A percentile compares a stretch with the other conserved stretches of the same genome.
Conservation (phyloP, 2,888 invertebrate genomes). For the Rhaphigaster nebulosa region DNA sequence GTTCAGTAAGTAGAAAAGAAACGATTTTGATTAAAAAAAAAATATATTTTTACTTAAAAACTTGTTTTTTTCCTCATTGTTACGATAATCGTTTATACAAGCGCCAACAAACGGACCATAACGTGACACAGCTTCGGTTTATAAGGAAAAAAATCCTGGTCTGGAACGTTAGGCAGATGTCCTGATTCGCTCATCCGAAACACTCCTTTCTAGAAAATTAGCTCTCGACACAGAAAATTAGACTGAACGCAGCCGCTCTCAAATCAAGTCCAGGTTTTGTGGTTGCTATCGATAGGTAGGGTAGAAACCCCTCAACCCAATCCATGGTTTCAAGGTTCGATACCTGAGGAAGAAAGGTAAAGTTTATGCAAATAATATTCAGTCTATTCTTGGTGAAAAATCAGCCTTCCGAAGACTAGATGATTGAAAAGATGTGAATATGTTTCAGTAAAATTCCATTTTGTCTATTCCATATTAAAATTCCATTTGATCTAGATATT, state of each 20-base stretch:
- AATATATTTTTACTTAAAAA: no score
- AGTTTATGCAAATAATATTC: not conserved
- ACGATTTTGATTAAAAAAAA: no score
- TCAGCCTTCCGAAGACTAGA: no score
- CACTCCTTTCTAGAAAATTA: slow-evolving; percentile 32
- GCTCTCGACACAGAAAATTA: not conserved
- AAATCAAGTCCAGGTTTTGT: not conserved
- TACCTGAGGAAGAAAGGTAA: not conserved
- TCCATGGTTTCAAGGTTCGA: not conserved
- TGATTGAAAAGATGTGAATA: no score
- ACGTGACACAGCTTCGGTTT: not conserved
- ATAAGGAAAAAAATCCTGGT: not conserved
- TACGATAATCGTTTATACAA: slow-evolving; percentile 7
- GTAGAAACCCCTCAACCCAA: not conserved
- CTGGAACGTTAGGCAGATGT: slow-evolving; percentile 42
- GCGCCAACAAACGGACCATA: slow-evolving; percentile 13
- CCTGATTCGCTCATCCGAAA: slow-evolving; percentile 31
- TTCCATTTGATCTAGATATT: no score
- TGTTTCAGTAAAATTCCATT: no score
- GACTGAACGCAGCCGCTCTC: slow-evolving; percentile 13
- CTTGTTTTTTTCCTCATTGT: not conserved
- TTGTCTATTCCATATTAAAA: not conserved
- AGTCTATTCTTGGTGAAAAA: no score
- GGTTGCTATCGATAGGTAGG: not conserved
- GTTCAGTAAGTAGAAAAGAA: no score